Evolutionary conservation across 1,140 invertebrate genomes (phyloP), one percentile per base, ranked within the genome.

Genomic region (Ceratosolen solmsi): DNA sequence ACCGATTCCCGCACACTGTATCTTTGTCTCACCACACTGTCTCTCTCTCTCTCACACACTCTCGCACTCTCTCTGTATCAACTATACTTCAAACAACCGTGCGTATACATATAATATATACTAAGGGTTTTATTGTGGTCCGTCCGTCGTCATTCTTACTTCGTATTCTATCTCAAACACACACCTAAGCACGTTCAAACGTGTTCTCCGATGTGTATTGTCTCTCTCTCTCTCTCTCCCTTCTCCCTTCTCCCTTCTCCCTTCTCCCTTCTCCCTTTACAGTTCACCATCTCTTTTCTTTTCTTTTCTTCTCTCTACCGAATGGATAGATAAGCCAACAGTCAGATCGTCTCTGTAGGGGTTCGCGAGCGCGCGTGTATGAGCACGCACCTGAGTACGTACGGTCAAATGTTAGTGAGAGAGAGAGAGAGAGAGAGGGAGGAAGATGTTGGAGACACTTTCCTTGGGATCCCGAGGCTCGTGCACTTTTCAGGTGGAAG

Each of bases 141-240:
- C n/a, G n/a, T n/a, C n/a, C n/a, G n/a, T n/a, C n/a, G n/a, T n/a
- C n/a, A 74, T 33, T 56, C 41, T 5, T 4, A 25, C 4, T 4
- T 20, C 54, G 17, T 1, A n/a, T 5, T n/a, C 20, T 54, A 20
- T 54, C n/a, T 54, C 11, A 13, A 54, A 73, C 13, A 73, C 15
- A 54, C n/a, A 73, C 68, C 17, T n/a, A 74, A 22, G 58, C 73
- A 76, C 58, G 38, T 8, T 77, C 51, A n/a, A 65, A 63, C 58
- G 38, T 65, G 36, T 75, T 65, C 41, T n/a, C n/a, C n/a, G n/a
- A 46, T 46, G 13, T 49, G 13, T 33, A n/a, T 38, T 30, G 25
- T 51, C 58, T 20, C 11, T 25, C 7, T 75, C 7, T 41, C 54
- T 30, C 9, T 56, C 72, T 56, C 17, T 36, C 70, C 25, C 54